phyloP scores from a whole-genome alignment of 2,113 vertebrate genomes.

The Lamprotornis superbus region DNA sequence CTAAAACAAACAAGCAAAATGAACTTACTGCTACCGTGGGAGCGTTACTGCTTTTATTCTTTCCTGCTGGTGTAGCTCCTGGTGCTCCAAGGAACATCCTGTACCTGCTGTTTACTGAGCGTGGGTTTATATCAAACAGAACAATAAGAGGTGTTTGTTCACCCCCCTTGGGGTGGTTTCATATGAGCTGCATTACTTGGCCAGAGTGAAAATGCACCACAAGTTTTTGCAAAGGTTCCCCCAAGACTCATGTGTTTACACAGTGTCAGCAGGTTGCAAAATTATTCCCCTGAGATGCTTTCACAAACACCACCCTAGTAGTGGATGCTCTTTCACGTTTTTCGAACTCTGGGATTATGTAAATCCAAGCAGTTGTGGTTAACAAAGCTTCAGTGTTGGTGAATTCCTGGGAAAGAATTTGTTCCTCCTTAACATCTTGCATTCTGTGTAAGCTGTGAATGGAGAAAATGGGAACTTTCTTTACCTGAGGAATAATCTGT shows the following conservation, averaged over 20 bases:
- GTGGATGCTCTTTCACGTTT: neutral
- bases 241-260: neutral
- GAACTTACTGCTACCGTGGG: neutral
- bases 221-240: neutral
- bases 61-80: neutral
- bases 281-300: neutral
- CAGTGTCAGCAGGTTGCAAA: neutral
- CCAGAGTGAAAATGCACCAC: neutral
- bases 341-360: neutral
- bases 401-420: neutral
- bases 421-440: neutral
- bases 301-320: neutral
- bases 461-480: neutral
- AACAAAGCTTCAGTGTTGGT: neutral
- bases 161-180: neutral
- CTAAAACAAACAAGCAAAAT: neutral
- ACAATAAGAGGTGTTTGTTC: neutral
- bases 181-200: neutral
- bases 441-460: neutral
- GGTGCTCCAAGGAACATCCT: neutral
- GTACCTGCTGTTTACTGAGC: neutral
- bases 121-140: rapidly evolving
- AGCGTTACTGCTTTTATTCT: neutral
- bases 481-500: neutral
- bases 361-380: neutral